Percentiles rank a stretch among this genome's conserved stretches.
phyloP scores from a whole-genome alignment of 2,888 invertebrate species.

The Cephalotes varians region DNA sequence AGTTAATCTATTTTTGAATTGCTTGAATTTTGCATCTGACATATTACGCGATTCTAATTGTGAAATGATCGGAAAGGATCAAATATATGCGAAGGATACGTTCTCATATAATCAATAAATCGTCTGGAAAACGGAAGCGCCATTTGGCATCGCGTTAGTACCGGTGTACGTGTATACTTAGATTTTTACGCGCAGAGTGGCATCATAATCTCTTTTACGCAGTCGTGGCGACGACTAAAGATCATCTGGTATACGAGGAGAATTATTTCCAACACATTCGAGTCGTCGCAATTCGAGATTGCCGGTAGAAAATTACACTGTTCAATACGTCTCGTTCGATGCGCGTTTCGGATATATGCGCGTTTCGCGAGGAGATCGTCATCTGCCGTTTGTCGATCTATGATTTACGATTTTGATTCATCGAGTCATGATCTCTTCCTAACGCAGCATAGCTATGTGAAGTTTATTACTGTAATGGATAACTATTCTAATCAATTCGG shows the following conservation, averaged over 20 bases:
- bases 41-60: not conserved
- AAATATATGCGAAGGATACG: not conserved
- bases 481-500: not conserved
- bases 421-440: conserved; percentile 37
- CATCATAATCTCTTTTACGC: conserved; percentile 79
- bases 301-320: conserved; percentile 74
- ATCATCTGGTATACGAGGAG: conserved; percentile 75
- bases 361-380: conserved; percentile 62
- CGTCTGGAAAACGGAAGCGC: conserved; percentile 65
- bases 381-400: conserved; percentile 52
- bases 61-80: not conserved
- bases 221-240: conserved; percentile 76
- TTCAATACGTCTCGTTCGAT: conserved; percentile 49
- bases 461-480: no score
- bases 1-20: not conserved
- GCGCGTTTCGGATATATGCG: conserved; percentile 38
- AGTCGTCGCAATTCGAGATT: conserved; percentile 73
- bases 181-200: conserved; percentile 58
- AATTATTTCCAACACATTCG: conserved; percentile 57
- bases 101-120: not conserved
- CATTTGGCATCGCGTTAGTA: not conserved
- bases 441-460: not conserved
- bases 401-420: conserved; percentile 55
- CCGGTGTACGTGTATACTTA: not conserved
- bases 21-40: not conserved